Percentiles rank a stretch among this genome's conserved stretches.
phyloP scores from a whole-genome alignment of 2,888 invertebrate genomes.

The Aspidiotus destructor region DNA sequence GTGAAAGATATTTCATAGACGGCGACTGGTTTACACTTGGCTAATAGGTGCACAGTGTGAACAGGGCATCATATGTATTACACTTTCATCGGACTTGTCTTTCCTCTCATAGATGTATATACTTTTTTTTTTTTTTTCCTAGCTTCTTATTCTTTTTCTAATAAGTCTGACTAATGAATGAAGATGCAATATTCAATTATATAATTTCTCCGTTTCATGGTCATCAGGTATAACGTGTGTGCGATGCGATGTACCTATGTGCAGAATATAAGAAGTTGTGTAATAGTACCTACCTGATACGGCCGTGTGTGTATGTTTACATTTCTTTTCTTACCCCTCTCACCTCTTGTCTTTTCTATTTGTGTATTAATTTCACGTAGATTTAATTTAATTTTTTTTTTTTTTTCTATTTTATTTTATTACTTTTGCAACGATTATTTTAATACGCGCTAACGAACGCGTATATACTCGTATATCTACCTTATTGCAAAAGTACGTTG shows the following conservation, averaged over 20 bases:
- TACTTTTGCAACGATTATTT: constrained; percentile 11
- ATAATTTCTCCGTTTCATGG: constrained; percentile 13
- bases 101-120: not conserved
- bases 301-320: constrained; percentile 6
- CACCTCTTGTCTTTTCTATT: constrained; percentile 1
- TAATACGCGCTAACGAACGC: constrained; percentile 11
- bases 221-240: constrained; percentile 3
- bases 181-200: constrained; percentile 8
- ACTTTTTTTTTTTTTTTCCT: not conserved
- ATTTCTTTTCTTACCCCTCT: constrained; percentile 3
- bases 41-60: not conserved
- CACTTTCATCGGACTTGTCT: constrained; percentile 7
- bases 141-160: not conserved
- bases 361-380: constrained; percentile 10
- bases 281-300: not conserved
- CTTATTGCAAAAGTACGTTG: constrained; percentile 5
- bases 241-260: not conserved
- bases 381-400: constrained; percentile 3
- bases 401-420: constrained; percentile 11
- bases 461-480: not conserved
- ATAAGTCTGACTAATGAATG: constrained; percentile 10
- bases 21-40: not conserved
- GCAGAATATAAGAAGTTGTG: not conserved
- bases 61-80: not conserved
- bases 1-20: not conserved